phyloP scores from a whole-genome alignment of 2,113 vertebrate genomes.

The Trichomycterus rosablanca region DNA sequence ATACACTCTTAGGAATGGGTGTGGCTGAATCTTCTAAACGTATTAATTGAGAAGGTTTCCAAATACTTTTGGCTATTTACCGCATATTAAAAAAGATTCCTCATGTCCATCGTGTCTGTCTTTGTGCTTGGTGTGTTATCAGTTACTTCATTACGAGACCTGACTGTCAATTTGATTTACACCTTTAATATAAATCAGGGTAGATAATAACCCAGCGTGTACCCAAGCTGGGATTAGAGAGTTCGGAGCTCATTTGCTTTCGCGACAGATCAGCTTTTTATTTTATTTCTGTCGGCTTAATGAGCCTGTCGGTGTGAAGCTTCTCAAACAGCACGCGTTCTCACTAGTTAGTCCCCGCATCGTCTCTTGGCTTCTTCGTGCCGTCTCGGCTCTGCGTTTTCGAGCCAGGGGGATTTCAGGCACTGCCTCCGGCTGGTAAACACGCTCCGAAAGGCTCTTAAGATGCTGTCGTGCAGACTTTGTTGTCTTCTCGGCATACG shows the following conservation, averaged over 20 bases:
- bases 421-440: slow-evolving; percentile 32
- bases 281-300: slow-evolving; percentile 2
- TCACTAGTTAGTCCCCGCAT: background rate
- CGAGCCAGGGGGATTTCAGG: slow-evolving; percentile 8
- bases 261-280: slow-evolving; percentile 1
- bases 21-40: too few relatives aligned
- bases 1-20: too few relatives aligned
- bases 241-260: background rate
- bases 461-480: slow-evolving; percentile 32
- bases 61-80: too few relatives aligned
- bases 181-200: background rate
- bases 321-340: slow-evolving; percentile 7
- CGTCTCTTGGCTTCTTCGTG: background rate
- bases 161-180: background rate
- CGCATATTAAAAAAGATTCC: too few relatives aligned
- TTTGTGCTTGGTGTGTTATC: slow-evolving; percentile 22
- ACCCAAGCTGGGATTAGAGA: background rate
- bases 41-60: too few relatives aligned
- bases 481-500: slow-evolving; percentile 25
- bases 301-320: slow-evolving; percentile 8
- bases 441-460: slow-evolving; percentile 31
- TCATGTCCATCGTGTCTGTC: too few relatives aligned
- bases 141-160: background rate
- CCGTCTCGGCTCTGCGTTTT: background rate
- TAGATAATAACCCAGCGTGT: background rate